phyloP scores from a whole-genome alignment of 2,797 vertebrate species.

The Danio albolineatus region DNA sequence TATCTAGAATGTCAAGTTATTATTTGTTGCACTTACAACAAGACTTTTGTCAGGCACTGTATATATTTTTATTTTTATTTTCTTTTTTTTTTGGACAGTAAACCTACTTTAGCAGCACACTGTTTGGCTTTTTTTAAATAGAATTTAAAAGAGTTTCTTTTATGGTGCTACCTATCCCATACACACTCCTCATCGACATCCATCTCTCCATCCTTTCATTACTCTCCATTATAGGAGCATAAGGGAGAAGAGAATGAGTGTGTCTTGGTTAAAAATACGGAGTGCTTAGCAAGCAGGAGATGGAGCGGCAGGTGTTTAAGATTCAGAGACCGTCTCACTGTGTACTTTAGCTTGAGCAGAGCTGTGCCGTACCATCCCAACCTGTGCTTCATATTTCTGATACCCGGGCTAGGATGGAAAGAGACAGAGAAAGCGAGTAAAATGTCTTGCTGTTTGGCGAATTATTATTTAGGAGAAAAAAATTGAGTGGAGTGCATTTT shows the following conservation, averaged over 20 bases:
- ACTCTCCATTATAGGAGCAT: constrained; percentile 54
- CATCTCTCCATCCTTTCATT: constrained; percentile 34
- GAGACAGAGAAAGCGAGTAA: constrained; percentile 16
- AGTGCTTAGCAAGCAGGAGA: constrained; percentile 21
- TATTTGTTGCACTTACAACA: no score
- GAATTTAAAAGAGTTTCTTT: constrained; percentile 42
- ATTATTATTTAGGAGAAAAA: constrained; percentile 16
- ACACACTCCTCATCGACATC: constrained; percentile 42
- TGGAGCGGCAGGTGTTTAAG: constrained; percentile 51
- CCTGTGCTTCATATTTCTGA: constrained; percentile 14
- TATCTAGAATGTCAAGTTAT: no score
- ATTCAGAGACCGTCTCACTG: constrained; percentile 49
- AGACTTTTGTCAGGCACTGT: no score
- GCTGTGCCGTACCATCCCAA: constrained; percentile 15
- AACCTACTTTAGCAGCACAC: no score
- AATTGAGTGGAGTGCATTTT: constrained; percentile 33
- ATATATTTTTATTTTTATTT: no score
- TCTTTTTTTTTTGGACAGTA: no score
- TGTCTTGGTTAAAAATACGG: constrained; percentile 30
- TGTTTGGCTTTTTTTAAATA: not conserved
- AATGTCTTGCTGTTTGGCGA: constrained; percentile 13
- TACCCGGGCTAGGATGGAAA: constrained; percentile 19
- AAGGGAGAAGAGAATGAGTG: constrained; percentile 41
- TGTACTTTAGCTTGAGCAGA: constrained; percentile 33
- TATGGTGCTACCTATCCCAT: constrained; percentile 49